Base-by-base conservation (phyloP, 1,140 invertebrate genomes). In the Procambarus clarkii region DNA sequence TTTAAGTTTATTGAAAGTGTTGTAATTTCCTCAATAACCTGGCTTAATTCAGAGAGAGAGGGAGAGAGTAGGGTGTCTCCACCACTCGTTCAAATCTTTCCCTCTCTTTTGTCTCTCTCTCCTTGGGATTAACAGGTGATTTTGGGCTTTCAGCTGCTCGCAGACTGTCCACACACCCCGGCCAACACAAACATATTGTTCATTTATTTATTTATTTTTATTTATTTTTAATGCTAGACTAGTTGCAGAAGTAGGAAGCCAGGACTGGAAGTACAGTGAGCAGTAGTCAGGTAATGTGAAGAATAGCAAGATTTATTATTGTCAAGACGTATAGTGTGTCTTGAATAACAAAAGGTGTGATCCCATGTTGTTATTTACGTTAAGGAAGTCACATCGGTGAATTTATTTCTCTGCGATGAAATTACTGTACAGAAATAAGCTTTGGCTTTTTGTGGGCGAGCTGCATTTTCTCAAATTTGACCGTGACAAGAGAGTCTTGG, bases 51-150 rank as follows among this genome's bases (percentile, higher is more conserved):
- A 54, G 76, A 91, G 89, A 91, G 89, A 91, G 89, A 50, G 89
- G 76, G 89, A 91, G 89, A 91, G 74, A 78, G 86, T 77, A 74
- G 89, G 79, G 87, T 60, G 80, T 77, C 46, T 82, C 50, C 2
- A 64, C 58, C 87, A 64, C 87, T 71, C 44, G 46, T 44, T 64
- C 21, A 82, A 74, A n/a, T 89, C 54, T 80, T 18, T 64, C 81
- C 76, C 83, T 91, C 89, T 85, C 76, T 50, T n/a, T 54, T 91
- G 46, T 85, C 83, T 91, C 88, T 87, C 76, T 90, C 83, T 91
- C 82, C 89, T 91, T 91, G 81, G 89, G 83, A 91, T 91, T 91
- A 91, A 91, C 89, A 91, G 89, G 89, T 91, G 89, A 91, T 91
- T 91, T 88, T 91, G 89, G 89, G 89, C 89, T 91, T 83, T 91